Conservation (phyloP, 2,113 vertebrate genomes). For the Pica pica region DNA sequence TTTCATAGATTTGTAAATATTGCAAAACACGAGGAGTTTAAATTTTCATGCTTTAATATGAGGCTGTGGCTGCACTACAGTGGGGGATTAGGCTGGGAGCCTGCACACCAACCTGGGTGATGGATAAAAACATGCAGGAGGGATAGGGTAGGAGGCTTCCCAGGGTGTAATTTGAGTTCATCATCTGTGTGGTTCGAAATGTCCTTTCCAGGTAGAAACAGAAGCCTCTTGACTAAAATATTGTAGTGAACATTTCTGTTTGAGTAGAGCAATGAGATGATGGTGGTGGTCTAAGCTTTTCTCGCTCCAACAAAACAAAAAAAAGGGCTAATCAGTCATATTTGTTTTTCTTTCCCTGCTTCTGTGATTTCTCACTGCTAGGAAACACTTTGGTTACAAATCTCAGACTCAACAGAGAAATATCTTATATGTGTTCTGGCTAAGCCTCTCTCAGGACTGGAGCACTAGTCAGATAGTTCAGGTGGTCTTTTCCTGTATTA, state of each 20-base stretch:
- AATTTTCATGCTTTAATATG: conserved; percentile 16
- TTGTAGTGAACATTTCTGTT: background rate
- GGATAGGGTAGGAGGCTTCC: background rate
- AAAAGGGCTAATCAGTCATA: background rate
- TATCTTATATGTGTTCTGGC: background rate
- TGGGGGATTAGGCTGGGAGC: background rate
- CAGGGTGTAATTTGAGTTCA: background rate
- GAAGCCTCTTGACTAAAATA: background rate
- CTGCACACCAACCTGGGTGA: background rate
- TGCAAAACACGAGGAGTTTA: background rate
- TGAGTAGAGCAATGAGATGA: background rate
- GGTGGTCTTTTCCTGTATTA: background rate
- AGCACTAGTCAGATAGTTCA: background rate
- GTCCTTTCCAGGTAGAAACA: background rate
- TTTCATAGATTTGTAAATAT: background rate
- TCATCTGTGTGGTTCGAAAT: background rate
- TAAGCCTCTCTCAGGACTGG: background rate
- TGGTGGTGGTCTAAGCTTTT: background rate
- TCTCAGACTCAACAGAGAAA: background rate
- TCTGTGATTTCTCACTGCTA: background rate
- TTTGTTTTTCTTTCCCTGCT: background rate
- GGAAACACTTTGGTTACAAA: background rate
- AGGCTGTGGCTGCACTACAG: background rate
- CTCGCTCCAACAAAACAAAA: fast-evolving
- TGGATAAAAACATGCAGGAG: background rate